Evolutionary conservation across 2,113 vertebrate species (phyloP).

Genomic region (Nyctereutes procyonoides): DNA sequence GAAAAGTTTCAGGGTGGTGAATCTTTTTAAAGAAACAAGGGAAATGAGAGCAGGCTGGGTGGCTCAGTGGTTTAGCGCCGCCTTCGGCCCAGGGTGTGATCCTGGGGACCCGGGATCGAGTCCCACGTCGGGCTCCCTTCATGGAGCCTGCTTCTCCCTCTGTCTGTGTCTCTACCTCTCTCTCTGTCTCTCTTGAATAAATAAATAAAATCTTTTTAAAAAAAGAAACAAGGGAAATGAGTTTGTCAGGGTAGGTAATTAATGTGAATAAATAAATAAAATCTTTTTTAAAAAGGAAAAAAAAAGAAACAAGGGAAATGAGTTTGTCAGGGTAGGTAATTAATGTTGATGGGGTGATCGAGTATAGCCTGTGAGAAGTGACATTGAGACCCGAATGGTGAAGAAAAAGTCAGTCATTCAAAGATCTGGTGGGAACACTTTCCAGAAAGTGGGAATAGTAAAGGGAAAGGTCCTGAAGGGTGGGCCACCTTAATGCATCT

Average conservation of each 20-base stretch:
- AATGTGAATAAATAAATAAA: neutral
- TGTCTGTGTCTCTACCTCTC: too few relatives aligned
- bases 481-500: neutral
- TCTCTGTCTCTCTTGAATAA: too few relatives aligned
- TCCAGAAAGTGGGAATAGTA: neutral
- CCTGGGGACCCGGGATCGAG: too few relatives aligned
- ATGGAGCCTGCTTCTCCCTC: too few relatives aligned
- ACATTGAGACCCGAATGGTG: neutral
- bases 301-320: neutral
- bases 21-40: neutral
- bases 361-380: neutral
- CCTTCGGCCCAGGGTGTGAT: too few relatives aligned
- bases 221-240: too few relatives aligned
- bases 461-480: neutral
- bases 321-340: neutral
- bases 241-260: too few relatives aligned
- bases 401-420: neutral
- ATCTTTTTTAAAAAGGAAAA: neutral
- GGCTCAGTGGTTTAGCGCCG: too few relatives aligned
- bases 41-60: neutral
- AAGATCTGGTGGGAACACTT: neutral
- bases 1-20: neutral
- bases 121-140: too few relatives aligned
- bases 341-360: neutral
- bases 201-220: too few relatives aligned